Evolutionary conservation across 2,797 vertebrate species (phyloP), one percentile per base, ranked within the genome.

Genomic region (Nyctibius grandis): DNA sequence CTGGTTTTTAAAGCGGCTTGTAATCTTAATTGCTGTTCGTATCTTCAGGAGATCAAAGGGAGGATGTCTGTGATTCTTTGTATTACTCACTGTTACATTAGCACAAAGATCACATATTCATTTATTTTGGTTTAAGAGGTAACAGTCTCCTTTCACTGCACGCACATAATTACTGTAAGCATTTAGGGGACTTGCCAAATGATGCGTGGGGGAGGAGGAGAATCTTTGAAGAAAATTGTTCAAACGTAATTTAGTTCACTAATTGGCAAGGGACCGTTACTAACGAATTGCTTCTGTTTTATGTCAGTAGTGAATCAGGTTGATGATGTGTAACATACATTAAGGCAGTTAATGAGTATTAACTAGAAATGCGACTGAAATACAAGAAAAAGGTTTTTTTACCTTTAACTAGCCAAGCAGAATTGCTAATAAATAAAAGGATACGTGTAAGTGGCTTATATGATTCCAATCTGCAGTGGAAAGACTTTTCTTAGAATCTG

Each of bases 201-300:
- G 92, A 87, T 93, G 94, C 91, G 38, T 38, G 48, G 88, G 86
- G 70, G 64, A 63, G 91, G 89, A 89, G 81, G 77, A 96, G 84
- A 89, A 95, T 91, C 91, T 96, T 96, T 95, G 95, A 96, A 96
- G 95, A 93, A 90, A 95, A 93, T 93, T 95, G 90, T 90, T 96
- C 85, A 91, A 94, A 96, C 69, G 61, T 93, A 85, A 91, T 96
- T 96, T 76, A 89, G 88, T 95, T 94, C 94, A 93, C 90, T 95
- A 96, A 96, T 92, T 95, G 90, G 90, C 88, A 94, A 60, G 95
- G 93, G 85, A 94, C 96, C 77, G 88, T 93, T 95, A 95, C 93
- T 93, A 96, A 95, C 89, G 88, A 97, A 94, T 90, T 6, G 70
- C 96, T 96, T 91, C 96, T 95, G 95, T 93, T 97, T 97, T 97